phyloP scores from a whole-genome alignment of 2,797 vertebrate genomes.

The Gadopsis bispinosus region DNA sequence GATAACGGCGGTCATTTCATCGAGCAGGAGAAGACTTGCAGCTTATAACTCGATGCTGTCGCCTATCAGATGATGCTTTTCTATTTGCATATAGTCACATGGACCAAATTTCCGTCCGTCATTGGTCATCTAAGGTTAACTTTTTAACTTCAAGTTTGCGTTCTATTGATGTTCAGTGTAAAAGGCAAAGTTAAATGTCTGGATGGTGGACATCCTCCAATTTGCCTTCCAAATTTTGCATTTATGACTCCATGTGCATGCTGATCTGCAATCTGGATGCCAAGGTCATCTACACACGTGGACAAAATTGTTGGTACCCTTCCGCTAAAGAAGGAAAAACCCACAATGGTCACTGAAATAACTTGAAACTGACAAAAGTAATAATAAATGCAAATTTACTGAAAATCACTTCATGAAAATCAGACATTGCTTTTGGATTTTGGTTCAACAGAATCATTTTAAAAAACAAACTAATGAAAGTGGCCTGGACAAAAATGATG shows the following conservation, averaged over 20 bases:
- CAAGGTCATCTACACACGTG: too few relatives aligned
- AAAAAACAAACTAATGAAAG: too few relatives aligned
- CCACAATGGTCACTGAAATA: too few relatives aligned
- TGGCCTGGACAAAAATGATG: too few relatives aligned
- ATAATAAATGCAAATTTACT: too few relatives aligned
- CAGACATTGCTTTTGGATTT: too few relatives aligned
- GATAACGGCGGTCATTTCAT: constrained; percentile 47
- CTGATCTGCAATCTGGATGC: background rate
- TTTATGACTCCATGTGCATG: background rate
- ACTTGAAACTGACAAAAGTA: too few relatives aligned
- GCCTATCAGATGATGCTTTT: constrained; percentile 41
- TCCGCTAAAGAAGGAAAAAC: too few relatives aligned
- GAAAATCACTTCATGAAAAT: too few relatives aligned
- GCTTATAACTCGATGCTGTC: constrained; percentile 40
- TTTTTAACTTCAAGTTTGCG: constrained; percentile 15
- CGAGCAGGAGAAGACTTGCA: constrained; percentile 8
- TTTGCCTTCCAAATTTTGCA: background rate
- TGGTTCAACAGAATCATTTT: too few relatives aligned
- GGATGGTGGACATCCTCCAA: background rate
- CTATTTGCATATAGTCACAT: constrained; percentile 28
- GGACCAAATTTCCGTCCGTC: background rate
- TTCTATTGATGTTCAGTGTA: background rate
- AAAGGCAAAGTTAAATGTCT: background rate
- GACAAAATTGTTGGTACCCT: too few relatives aligned
- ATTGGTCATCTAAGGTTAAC: constrained; percentile 23